phyloP scores from a whole-genome alignment of 1,140 invertebrate species.

The Dendroctonus ponderosae region DNA sequence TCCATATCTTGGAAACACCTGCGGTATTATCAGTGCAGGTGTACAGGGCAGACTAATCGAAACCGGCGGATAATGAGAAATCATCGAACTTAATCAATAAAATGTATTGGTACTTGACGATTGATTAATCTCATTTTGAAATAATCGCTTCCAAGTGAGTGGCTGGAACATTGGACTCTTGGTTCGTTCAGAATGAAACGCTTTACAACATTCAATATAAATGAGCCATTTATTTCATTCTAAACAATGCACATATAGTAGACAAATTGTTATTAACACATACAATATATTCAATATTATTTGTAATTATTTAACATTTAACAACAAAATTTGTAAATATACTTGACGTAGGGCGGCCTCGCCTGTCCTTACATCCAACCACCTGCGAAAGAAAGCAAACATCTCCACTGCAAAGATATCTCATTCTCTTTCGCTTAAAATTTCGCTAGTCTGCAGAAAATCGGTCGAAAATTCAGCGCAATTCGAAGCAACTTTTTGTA shows the following conservation, averaged over 20 bases:
- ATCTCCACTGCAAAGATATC: not conserved
- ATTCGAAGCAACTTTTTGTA: too few species aligned
- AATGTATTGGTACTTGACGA: too few species aligned
- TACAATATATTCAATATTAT: conserved; percentile 2
- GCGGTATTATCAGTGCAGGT: too few species aligned
- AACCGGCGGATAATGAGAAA: too few species aligned
- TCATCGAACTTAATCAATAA: too few species aligned
- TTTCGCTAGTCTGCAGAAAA: not conserved
- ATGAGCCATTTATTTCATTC: conserved; percentile 17
- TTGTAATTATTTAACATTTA: conserved; percentile 5
- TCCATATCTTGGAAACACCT: too few species aligned
- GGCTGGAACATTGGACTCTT: not conserved
- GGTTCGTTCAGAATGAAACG: not conserved
- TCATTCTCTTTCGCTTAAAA: not conserved
- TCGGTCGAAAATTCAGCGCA: not conserved
- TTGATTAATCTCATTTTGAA: too few species aligned
- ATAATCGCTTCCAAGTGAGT: too few species aligned
- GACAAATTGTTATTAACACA: conserved; percentile 8
- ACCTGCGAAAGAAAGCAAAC: not conserved
- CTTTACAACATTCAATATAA: not conserved
- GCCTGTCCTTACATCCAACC: not conserved
- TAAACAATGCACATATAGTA: conserved; percentile 15
- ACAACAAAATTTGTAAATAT: conserved; percentile 11
- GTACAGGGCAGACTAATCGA: too few species aligned
- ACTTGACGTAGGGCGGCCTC: not conserved